Evolutionary conservation across 1,140 invertebrate genomes (phyloP).

Genomic region (Dinothrombium tinctorium): DNA sequence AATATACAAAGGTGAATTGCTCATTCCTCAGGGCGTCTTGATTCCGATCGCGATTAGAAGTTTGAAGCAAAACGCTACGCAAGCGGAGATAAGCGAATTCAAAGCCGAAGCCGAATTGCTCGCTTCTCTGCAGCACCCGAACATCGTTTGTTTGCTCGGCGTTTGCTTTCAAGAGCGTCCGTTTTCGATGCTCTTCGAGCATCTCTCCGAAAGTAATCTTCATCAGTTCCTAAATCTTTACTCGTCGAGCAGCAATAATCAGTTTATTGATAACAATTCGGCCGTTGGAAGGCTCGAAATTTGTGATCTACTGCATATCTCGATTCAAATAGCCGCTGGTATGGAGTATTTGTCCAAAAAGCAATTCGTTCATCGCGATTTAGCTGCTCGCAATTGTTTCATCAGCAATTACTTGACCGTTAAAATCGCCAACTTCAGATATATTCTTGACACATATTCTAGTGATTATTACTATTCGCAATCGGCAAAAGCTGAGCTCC

Average conservation of each 20-base stretch:
- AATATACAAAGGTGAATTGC: slow-evolving; percentile 72
- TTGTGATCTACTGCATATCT: slow-evolving; percentile 55
- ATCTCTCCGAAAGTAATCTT: slow-evolving; percentile 89
- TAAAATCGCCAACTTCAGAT: not conserved
- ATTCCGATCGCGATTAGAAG: slow-evolving; percentile 28
- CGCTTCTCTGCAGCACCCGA: slow-evolving; percentile 89
- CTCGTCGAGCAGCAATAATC: slow-evolving; percentile 59
- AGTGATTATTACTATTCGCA: slow-evolving; percentile 35
- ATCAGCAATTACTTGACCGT: slow-evolving; percentile 31
- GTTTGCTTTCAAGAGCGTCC: slow-evolving; percentile 81
- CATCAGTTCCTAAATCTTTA: slow-evolving; percentile 43
- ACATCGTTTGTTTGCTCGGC: slow-evolving; percentile 73
- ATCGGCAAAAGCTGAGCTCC: not conserved
- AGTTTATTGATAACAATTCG: slow-evolving; percentile 81
- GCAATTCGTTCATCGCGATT: slow-evolving; percentile 47
- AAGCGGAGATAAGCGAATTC: slow-evolving; percentile 73
- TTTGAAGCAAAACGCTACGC: slow-evolving; percentile 66
- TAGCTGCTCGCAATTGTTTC: slow-evolving; percentile 52
- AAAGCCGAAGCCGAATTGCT: slow-evolving; percentile 86
- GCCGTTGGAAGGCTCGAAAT: slow-evolving; percentile 65
- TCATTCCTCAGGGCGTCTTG: slow-evolving; percentile 8
- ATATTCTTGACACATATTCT: slow-evolving; percentile 63
- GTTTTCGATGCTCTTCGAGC: slow-evolving; percentile 78
- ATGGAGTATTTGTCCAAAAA: slow-evolving; percentile 74
- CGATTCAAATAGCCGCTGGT: slow-evolving; percentile 71